These are phyloP conservation scores for Muscicapa striata DNA, from an alignment of 2,797 vertebrate species.

Conservation along the genomic window DNA sequence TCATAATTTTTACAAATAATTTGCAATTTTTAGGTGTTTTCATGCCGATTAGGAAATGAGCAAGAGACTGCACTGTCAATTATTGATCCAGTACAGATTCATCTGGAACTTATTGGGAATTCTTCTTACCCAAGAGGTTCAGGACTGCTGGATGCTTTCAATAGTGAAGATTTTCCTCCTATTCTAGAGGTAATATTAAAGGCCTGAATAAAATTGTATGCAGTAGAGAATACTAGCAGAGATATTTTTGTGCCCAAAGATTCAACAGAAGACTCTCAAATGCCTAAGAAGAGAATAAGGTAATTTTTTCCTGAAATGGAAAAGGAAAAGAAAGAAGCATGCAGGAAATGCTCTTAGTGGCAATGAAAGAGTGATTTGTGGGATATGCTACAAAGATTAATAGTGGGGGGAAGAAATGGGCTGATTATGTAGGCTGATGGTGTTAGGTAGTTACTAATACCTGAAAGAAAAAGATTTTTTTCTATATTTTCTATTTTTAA, in stretches of 20 bases:
- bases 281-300: neutral
- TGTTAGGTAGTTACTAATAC: neutral
- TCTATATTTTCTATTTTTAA: neutral
- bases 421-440: neutral
- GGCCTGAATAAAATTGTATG: neutral
- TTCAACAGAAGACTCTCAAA: neutral
- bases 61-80: conserved; percentile 96
- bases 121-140: conserved; percentile 92
- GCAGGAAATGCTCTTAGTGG: neutral
- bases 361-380: neutral
- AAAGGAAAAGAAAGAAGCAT: neutral
- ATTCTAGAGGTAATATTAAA: conserved; percentile 87
- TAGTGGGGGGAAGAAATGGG: neutral
- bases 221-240: neutral
- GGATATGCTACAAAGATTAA: neutral
- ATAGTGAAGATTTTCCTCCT: conserved; percentile 94
- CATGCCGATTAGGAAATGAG: conserved; percentile 92
- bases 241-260: neutral
- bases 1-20: neutral
- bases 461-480: neutral
- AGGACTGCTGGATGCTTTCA: conserved; percentile 95
- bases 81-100: conserved; percentile 94
- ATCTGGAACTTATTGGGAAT: conserved; percentile 93
- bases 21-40: conserved; percentile 87
- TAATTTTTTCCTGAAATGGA: neutral